These are phyloP conservation scores for Percina caprodes DNA, from an alignment of 2,113 vertebrate species.

Conservation along the genomic window DNA sequence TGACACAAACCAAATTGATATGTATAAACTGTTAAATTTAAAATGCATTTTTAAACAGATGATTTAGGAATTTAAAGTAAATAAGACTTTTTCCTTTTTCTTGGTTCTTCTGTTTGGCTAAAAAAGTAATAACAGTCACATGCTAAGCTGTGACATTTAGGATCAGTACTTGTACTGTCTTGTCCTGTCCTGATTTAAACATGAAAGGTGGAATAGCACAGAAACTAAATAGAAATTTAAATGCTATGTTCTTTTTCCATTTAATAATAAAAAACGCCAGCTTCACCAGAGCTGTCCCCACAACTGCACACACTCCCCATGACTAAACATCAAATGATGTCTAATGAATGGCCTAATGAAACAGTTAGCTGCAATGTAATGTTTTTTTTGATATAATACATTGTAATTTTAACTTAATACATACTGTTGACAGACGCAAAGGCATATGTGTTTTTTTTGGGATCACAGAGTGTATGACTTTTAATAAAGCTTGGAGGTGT, in stretches of 20 bases:
- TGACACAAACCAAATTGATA: not conserved
- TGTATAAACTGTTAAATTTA: too few species aligned
- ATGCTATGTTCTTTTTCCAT: not conserved
- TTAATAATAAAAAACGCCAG: not conserved
- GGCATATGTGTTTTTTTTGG: not conserved
- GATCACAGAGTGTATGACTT: not conserved
- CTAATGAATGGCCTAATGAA: too few species aligned
- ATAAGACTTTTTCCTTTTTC: not conserved
- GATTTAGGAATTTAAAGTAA: too few species aligned
- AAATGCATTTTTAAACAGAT: too few species aligned
- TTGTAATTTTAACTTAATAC: not conserved
- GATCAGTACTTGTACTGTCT: not conserved
- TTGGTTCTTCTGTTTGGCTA: not conserved
- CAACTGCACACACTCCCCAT: not conserved
- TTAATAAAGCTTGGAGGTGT: not conserved
- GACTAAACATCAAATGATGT: not conserved
- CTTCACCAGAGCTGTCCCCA: not conserved
- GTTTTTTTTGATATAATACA: not conserved
- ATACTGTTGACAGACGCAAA: not conserved
- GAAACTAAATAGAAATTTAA: not conserved
- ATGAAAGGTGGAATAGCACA: not conserved
- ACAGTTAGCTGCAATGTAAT: not conserved
- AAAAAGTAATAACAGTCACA: not conserved
- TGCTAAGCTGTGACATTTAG: not conserved
- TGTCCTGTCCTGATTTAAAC: not conserved